Percentiles rank a stretch among this genome's conserved stretches.
Conservation (phyloP, 2,797 vertebrate species). For the Pseudopleuronectes americanus region DNA sequence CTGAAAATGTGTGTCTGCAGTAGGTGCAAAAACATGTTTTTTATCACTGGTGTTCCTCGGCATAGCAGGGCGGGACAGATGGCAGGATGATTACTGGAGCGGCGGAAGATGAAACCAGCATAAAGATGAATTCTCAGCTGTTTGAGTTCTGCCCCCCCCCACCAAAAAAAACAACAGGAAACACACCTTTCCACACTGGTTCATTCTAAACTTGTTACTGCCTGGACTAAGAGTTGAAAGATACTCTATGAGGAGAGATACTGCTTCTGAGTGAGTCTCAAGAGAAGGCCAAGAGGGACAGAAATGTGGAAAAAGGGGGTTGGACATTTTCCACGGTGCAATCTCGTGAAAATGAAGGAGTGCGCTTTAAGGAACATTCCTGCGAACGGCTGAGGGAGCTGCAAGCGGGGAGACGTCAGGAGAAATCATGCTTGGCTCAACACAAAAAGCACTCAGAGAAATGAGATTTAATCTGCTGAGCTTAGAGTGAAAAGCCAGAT, state of each 20-base stretch:
- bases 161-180: conserved; percentile 52
- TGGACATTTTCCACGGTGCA: conserved; percentile 68
- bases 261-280: conserved; percentile 58
- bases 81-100: conserved; percentile 46
- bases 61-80: conserved; percentile 36
- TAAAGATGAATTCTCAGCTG: conserved; percentile 46
- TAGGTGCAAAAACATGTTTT: conserved; percentile 31
- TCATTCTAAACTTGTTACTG: conserved; percentile 41
- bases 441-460: conserved; percentile 79
- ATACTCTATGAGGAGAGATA: conserved; percentile 63
- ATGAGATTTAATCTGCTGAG: conserved; percentile 78
- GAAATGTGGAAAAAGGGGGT: conserved; percentile 65
- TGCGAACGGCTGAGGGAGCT: conserved; percentile 60
- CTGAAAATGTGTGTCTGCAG: conserved; percentile 42
- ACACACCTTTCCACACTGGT: conserved; percentile 42
- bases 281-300: conserved; percentile 56
- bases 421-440: conserved; percentile 74
- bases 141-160: conserved; percentile 23
- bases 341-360: conserved; percentile 73
- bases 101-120: conserved; percentile 53
- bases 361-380: conserved; percentile 69
- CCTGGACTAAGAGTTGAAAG: conserved; percentile 60
- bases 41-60: conserved; percentile 38
- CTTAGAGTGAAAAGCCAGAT: conserved; percentile 66
- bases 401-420: conserved; percentile 65